Evolutionary conservation across 2,797 vertebrate genomes (phyloP).

Genomic region (Gorsachius magnificus): DNA sequence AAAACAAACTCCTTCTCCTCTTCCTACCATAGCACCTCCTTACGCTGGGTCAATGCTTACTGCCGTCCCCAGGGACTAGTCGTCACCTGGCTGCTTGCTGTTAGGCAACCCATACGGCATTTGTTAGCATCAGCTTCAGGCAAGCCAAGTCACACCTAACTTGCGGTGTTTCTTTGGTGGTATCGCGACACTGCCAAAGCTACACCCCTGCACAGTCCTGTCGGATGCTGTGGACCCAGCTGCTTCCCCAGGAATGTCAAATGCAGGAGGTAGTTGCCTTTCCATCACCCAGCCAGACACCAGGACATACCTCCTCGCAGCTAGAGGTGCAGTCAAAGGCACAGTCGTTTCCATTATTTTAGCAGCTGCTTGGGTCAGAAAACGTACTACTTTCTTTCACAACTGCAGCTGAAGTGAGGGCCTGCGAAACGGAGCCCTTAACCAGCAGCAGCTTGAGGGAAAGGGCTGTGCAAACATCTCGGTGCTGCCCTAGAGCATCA

Average conservation of each 20-base stretch:
- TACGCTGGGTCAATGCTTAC: background rate
- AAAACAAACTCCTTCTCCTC: background rate
- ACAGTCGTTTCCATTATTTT: background rate
- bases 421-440: background rate
- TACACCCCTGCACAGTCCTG: background rate
- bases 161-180: background rate
- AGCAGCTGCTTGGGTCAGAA: background rate
- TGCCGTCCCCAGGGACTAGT: accelerated
- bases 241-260: background rate
- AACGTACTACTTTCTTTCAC: background rate
- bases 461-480: background rate
- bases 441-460: background rate
- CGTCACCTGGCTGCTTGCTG: background rate
- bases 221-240: background rate
- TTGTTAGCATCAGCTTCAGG: background rate
- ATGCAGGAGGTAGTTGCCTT: background rate
- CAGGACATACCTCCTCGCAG: background rate
- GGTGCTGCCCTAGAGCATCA: background rate
- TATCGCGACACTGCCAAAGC: background rate
- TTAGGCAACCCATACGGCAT: background rate
- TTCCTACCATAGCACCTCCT: background rate
- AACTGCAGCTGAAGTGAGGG: background rate
- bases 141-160: background rate
- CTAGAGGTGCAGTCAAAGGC: background rate
- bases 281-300: background rate